Conservation (phyloP, 2,797 vertebrate species). For the Myiothlypis coronata region DNA sequence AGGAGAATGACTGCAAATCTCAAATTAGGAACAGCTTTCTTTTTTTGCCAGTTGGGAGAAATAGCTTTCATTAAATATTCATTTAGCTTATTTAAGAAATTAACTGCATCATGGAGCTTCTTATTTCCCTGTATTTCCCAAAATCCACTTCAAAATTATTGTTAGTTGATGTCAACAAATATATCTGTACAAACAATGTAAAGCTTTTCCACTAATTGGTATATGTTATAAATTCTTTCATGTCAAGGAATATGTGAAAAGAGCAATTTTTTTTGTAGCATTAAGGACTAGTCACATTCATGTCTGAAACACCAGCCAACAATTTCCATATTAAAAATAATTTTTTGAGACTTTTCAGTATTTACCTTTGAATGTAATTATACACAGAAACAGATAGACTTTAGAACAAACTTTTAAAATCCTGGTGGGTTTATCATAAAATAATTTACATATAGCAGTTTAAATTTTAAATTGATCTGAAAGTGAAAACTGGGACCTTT, state of each 20-base stretch:
- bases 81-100: background rate
- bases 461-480: background rate
- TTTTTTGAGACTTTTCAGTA: background rate
- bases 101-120: background rate
- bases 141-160: background rate
- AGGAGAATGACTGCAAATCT: background rate
- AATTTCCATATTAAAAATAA: background rate
- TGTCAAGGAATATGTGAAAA: background rate
- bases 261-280: fast-evolving
- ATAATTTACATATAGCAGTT: background rate
- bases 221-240: background rate
- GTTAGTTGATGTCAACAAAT: background rate
- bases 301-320: background rate
- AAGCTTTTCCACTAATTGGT: background rate
- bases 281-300: background rate
- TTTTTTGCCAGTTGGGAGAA: background rate
- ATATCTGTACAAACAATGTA: background rate
- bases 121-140: background rate
- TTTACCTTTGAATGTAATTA: background rate
- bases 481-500: background rate
- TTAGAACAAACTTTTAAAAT: background rate
- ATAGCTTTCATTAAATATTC: background rate
- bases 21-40: background rate
- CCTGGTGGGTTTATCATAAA: background rate
- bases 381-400: background rate